phyloP scores from a whole-genome alignment of 2,888 invertebrate species.

The Heliconius ethilla region DNA sequence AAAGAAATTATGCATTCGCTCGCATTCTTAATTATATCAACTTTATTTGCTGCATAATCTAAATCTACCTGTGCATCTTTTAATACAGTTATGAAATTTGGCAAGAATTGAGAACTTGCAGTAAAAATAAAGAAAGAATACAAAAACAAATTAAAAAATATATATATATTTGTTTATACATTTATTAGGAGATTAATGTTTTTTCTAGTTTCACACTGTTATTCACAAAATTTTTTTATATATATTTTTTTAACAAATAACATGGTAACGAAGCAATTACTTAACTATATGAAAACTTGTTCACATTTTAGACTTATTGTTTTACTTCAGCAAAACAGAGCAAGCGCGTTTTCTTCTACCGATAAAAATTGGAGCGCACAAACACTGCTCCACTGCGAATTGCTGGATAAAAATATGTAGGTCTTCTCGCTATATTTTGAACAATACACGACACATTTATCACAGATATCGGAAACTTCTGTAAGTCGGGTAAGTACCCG shows the following conservation, averaged over 20 bases:
- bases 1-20: no score
- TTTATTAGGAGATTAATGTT: no score
- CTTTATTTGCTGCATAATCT: no score
- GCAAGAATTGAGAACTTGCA: no score
- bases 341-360: constrained; percentile 37
- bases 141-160: no score
- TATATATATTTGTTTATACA: no score
- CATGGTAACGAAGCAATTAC: background rate
- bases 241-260: background rate
- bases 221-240: no score
- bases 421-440: constrained; percentile 35
- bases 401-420: constrained; percentile 40
- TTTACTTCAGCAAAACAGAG: constrained; percentile 31
- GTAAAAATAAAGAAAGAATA: no score
- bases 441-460: constrained; percentile 27
- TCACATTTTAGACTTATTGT: constrained; percentile 20
- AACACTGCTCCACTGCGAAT: constrained; percentile 27
- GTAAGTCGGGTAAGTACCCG: background rate
- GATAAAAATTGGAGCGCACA: constrained; percentile 43
- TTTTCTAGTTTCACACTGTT: no score
- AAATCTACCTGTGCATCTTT: no score
- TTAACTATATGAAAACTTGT: background rate
- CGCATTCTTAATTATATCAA: no score
- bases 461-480: constrained; percentile 24
- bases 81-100: no score